Evolutionary conservation across 2,888 invertebrate genomes (phyloP), one percentile per base, ranked within the genome.

Genomic region (Glaucopsyche alexis): DNA sequence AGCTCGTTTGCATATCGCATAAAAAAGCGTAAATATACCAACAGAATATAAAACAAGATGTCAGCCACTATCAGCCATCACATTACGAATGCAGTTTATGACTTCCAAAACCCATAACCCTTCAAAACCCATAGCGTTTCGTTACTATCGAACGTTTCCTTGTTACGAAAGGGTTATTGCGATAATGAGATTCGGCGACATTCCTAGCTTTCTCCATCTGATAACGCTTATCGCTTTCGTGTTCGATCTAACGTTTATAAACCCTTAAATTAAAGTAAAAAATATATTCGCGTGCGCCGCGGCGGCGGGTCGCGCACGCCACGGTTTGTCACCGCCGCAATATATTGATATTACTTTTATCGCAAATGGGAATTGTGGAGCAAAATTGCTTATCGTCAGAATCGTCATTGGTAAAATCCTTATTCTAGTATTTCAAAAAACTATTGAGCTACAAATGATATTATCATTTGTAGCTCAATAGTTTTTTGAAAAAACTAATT

Each of bases 161-260:
- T 29, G 14, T 69, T 69, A 69, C 49, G 7, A 19, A 69, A 47
- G 60, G 60, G 47, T 87, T 86, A 85, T 84, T 84, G 87, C 86
- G 82, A 83, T 87, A 87, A 89, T 87, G 86, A 86, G 81, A 84
- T 79, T 79, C 81, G 79, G 90, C 83, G 91, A 90, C 85, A 84
- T 88, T 87, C 82, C 91, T 79, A 79, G 77, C 80, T 80, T 80
- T 78, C 87, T 80, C 91, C 80, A 91, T 92, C 92, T 82, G 92
- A 92, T 93, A 93, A 92, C 90, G 91, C 90, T 60, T 60, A 90
- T 91, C 89, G 85, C 78, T 81, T 84, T 85, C 84, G 84, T 83
- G 81, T 79, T 80, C 85, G 88, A 92, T 2, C 29, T 92, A 91
- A 91, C 88, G 87, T 81, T 81, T 81, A 79, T 79, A 76, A 80